Percentiles rank a stretch among this genome's conserved stretches.
Conservation (phyloP, 2,797 vertebrate genomes). For the Echeneis naucrates region DNA sequence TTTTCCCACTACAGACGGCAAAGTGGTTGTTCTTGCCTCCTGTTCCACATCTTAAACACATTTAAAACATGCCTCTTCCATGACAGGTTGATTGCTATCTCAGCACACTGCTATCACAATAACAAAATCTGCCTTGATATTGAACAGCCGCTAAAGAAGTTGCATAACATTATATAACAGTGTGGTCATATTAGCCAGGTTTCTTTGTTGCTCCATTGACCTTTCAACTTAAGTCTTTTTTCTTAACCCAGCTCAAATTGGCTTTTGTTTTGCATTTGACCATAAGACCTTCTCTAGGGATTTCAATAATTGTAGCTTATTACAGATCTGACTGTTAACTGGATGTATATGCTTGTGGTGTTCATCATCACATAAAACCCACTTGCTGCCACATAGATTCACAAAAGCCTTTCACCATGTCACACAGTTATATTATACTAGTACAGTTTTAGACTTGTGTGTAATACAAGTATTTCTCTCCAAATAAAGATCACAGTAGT, state of each 20-base stretch:
- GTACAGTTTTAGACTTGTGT: background rate
- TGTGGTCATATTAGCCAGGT: slow-evolving; percentile 52
- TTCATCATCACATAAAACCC: slow-evolving; percentile 13
- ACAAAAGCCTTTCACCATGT: background rate
- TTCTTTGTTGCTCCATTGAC: slow-evolving; percentile 58
- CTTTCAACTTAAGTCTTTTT: slow-evolving; percentile 55
- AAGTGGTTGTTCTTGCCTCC: slow-evolving; percentile 23
- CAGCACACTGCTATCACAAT: slow-evolving; percentile 20
- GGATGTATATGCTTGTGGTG: slow-evolving; percentile 11
- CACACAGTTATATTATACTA: background rate
- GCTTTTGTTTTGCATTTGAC: slow-evolving; percentile 40
- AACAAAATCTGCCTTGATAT: slow-evolving; percentile 40
- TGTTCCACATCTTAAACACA: background rate
- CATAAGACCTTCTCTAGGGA: slow-evolving; percentile 11
- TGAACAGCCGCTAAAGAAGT: slow-evolving; percentile 42
- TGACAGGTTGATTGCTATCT: slow-evolving; percentile 12
- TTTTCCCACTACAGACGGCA: slow-evolving; percentile 1
- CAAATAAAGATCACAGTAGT: background rate
- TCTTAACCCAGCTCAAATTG: slow-evolving; percentile 40
- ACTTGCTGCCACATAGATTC: slow-evolving; percentile 9
- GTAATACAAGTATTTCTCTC: slow-evolving; percentile 17
- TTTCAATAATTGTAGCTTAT: slow-evolving; percentile 10
- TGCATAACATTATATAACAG: slow-evolving; percentile 67
- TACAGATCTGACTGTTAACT: slow-evolving; percentile 13
- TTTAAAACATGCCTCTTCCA: slow-evolving; percentile 35